Base-by-base conservation (phyloP, 2,113 vertebrate genomes). In the Riparia riparia region DNA sequence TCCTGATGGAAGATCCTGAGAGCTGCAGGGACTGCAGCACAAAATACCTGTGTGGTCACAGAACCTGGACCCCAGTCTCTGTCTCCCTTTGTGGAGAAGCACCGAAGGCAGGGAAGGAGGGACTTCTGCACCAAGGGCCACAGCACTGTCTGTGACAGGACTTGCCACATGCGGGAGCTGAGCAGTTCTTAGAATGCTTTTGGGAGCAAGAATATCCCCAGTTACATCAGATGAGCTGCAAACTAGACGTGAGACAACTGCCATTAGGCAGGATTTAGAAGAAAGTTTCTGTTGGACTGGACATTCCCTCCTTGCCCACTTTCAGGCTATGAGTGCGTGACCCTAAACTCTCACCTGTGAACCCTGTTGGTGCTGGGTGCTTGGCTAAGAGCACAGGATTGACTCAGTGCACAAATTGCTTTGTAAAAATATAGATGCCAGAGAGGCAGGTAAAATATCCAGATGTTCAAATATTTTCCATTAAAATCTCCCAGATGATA, bases 101-200 rank as follows among this genome's bases (percentile, higher is more conserved):
- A 45, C 18, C 10, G 44, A 34, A 74, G 49, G 39, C 9, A 10
- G 28, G 21, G 53, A 79, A 28, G 57, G 70, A 42, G 68, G 3
- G 16, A 13, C 26, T 86, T 64, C 37, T 72, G 57, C 65, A 34
- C 25, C 15, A 14, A 44, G 49, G 29, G n/a, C 70, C 3, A 10
- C 63, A 68, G 81, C 17, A 6, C 41, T 56, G 0, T 0, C 71
- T 9, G 2, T 12, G 5, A 60, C 42, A 51, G 51, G 54, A 41
- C 65, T 56, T 60, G 4, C 19, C 22, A 26, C 61, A 49, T 0
- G 1, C 31, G 69, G 78, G 57, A 76, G 73, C 56, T 31, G 61
- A 91, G 58, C 65, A 87, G 83, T 71, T 60, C 39, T 80, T 61
- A 18, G n/a, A 21, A 65, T 1, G 1, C n/a, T 54, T 63, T 14